Percentiles rank a stretch among this genome's conserved stretches.
phyloP scores from a whole-genome alignment of 1,140 invertebrate genomes.

The Ceratina australensis region DNA sequence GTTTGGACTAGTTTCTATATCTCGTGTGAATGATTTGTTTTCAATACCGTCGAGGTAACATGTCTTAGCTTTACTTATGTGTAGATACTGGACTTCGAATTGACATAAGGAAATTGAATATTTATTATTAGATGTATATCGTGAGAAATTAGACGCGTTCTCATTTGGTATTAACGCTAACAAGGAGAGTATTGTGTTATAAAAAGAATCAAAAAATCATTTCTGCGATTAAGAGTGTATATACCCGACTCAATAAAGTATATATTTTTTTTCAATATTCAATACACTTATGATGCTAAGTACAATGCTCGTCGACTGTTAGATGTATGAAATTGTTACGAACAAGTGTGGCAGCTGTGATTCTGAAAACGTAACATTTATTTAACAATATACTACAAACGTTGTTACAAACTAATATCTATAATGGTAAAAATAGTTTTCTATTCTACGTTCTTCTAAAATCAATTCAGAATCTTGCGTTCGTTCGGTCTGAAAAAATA shows the following conservation, averaged over 20 bases:
- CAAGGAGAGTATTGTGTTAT: neutral
- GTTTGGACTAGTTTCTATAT: neutral
- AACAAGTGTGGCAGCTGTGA: conserved; percentile 30
- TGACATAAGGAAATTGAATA: neutral
- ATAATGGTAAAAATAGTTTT: neutral
- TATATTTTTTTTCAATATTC: conserved; percentile 55
- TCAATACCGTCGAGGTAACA: neutral
- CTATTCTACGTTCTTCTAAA: neutral
- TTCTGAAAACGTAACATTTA: conserved; percentile 36
- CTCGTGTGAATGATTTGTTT: neutral
- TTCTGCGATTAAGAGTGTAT: conserved; percentile 47
- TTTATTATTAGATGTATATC: too few relatives aligned
- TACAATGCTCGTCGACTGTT: too few relatives aligned
- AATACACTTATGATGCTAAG: conserved; percentile 6
- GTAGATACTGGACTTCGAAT: neutral
- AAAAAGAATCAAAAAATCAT: conserved; percentile 22
- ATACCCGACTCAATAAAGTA: conserved; percentile 64
- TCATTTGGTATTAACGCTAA: neutral
- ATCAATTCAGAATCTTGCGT: neutral
- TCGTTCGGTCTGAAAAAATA: conserved; percentile 1
- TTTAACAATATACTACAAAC: conserved; percentile 11
- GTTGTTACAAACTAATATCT: neutral
- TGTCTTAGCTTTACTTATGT: too few relatives aligned
- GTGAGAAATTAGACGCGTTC: neutral
- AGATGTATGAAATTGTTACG: neutral